A percentile compares a stretch with the other conserved stretches of the same genome.
Conservation (phyloP, 2,888 invertebrate species). For the Noctua janthe region DNA sequence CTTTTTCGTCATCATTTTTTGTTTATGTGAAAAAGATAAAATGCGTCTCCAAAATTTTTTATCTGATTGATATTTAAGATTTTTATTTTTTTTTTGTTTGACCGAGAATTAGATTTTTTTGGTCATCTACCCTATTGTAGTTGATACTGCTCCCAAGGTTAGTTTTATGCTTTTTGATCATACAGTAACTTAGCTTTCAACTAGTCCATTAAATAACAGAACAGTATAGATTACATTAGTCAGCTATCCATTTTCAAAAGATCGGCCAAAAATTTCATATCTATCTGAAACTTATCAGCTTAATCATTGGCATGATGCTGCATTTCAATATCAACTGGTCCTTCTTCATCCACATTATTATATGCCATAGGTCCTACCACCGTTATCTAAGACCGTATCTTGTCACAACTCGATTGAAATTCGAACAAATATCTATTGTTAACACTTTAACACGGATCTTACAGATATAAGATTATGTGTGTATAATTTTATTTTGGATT, state of each 20-base stretch:
- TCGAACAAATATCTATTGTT: constrained; percentile 78
- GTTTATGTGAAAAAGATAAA: too few relatives aligned
- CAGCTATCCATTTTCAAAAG: not conserved
- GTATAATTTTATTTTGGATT: constrained; percentile 78
- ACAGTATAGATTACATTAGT: not conserved
- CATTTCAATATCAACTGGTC: not conserved
- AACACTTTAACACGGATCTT: constrained; percentile 84
- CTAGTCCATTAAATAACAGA: not conserved
- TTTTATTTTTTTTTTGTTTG: too few relatives aligned
- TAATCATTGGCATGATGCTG: not conserved
- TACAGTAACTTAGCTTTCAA: not conserved
- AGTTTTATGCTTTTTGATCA: not conserved
- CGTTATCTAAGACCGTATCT: constrained; percentile 65
- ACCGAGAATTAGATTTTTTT: too few relatives aligned
- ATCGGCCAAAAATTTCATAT: not conserved
- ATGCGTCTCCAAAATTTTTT: too few relatives aligned
- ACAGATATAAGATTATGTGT: constrained; percentile 76
- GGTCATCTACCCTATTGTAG: not conserved
- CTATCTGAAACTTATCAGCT: not conserved
- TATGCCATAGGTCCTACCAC: constrained; percentile 52
- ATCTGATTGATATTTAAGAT: too few relatives aligned
- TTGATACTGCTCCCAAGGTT: not conserved
- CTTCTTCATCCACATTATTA: constrained; percentile 30
- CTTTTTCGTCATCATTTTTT: too few relatives aligned
- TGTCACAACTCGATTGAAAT: constrained; percentile 69